Evolutionary conservation across 2,888 invertebrate species (phyloP), one percentile per base, ranked within the genome.

Genomic region (Archips xylosteana): DNA sequence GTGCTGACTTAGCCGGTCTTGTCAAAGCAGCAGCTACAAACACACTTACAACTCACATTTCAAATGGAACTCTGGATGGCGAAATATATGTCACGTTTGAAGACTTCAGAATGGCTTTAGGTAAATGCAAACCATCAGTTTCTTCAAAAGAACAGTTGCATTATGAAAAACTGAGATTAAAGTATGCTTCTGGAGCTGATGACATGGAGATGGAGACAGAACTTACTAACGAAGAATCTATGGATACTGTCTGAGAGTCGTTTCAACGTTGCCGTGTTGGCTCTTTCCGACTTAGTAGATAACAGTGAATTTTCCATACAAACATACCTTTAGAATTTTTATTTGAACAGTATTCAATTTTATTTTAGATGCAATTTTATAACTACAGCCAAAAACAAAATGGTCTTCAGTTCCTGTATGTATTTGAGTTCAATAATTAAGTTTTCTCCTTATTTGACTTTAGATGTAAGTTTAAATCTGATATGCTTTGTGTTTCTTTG

Each of bases 1-100:
- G 99, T 23, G 99, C 99, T 0, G 99, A 99, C 94, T 93, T 99
- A 71, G 97, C 97, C 0, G 98, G 98, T 0, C 91, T 99, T 67
- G 97, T 99, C 0, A 95, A 98, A 79, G 98, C 99, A 84, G 98
- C 99, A 0, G 97, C 98, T 0, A 96, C 97, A 54, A 95, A 96
- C 78, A 96, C 98, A 0, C 89, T 99, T 61, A 96, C 97, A 72
- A 97, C 97, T 79, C 96, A 96, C 74, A 96, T 98, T 80, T 88
- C 95, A 2, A 92, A 93, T 77, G 94, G 93, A 2, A 92, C 95
- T 1, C 81, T 92, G 0, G 92, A 95, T 68, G 94, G 95, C 1
- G 94, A 95, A n/a, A 91, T 96, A 75, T 94, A 94, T 74, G 96
- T 98, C 0, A 94, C 94, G 5, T 95, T 92, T 60, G 93, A 96